Conservation (phyloP, 2,888 invertebrate species). For the Eudasyphora cyanicolor region DNA sequence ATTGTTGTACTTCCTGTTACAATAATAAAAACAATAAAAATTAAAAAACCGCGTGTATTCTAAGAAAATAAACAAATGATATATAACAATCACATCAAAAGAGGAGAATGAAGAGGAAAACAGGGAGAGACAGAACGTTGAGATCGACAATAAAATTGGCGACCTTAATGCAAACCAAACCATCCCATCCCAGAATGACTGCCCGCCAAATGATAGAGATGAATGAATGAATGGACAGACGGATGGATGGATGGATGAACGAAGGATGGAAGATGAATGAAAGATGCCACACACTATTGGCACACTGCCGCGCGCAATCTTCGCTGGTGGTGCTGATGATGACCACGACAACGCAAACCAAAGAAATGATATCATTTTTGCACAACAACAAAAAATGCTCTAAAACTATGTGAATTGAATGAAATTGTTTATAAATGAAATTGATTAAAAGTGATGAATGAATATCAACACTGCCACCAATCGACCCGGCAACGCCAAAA, state of each 20-base stretch:
- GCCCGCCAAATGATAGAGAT: background rate
- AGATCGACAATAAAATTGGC: background rate
- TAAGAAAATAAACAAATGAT: slow-evolving; percentile 8
- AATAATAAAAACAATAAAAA: background rate
- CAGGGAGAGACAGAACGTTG: no score
- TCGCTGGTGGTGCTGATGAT: background rate
- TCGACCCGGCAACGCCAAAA: background rate
- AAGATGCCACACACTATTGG: background rate
- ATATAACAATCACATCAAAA: background rate
- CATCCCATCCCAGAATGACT: background rate
- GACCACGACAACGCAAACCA: background rate
- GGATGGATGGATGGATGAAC: background rate
- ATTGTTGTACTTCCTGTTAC: slow-evolving; percentile 24
- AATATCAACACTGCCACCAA: slow-evolving; percentile 28
- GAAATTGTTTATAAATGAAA: slow-evolving; percentile 46
- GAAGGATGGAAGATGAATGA: background rate
- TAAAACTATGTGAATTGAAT: slow-evolving; percentile 31
- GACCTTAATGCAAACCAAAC: slow-evolving; percentile 10
- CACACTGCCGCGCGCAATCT: no score
- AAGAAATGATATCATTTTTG: slow-evolving; percentile 25
- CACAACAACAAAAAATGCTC: no score
- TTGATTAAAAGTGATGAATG: slow-evolving; percentile 43
- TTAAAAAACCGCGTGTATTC: background rate
- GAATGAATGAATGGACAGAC: background rate
- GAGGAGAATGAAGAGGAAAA: background rate